phyloP scores from a whole-genome alignment of 2,113 vertebrate genomes.

The Passer montanus region DNA sequence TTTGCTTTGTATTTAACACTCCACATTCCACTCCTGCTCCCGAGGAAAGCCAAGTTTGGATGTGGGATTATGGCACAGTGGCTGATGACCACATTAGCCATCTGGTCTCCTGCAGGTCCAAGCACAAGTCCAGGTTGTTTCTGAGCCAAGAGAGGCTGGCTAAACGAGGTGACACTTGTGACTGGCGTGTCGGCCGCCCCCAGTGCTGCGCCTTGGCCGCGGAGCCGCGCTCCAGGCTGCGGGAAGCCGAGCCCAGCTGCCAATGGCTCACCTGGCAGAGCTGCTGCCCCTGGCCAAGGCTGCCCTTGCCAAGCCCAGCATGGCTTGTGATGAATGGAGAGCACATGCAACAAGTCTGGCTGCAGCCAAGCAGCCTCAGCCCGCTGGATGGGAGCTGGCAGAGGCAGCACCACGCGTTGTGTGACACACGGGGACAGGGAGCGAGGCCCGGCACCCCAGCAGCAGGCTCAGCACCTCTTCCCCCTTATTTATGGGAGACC shows the following conservation, averaged over 20 bases:
- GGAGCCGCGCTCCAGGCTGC: not conserved
- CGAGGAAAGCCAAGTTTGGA: conserved; percentile 29
- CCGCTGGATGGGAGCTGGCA: not conserved
- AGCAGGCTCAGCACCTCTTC: not conserved
- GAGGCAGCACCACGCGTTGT: not conserved
- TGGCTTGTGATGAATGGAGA: conserved; percentile 19
- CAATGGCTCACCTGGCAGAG: conserved; percentile 26
- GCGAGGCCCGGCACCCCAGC: fast-evolving
- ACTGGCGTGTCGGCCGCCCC: not conserved
- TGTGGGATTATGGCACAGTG: not conserved
- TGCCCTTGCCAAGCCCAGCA: conserved; percentile 5
- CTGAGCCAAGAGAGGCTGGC: conserved; percentile 26
- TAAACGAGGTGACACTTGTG: not conserved
- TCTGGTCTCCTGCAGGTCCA: conserved; percentile 38
- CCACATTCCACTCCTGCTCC: conserved; percentile 32
- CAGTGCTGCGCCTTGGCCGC: not conserved
- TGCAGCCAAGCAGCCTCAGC: not conserved
- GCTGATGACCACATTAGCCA: conserved; percentile 63
- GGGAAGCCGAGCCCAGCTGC: not conserved
- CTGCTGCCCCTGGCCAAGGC: not conserved
- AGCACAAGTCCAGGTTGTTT: conserved; percentile 12
- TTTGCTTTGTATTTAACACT: conserved; percentile 67
- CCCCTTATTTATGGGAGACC: not conserved
- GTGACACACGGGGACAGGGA: not conserved
- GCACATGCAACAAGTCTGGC: conserved; percentile 22